phyloP scores from a whole-genome alignment of 2,113 vertebrate species.

The Mus spicilegus region DNA sequence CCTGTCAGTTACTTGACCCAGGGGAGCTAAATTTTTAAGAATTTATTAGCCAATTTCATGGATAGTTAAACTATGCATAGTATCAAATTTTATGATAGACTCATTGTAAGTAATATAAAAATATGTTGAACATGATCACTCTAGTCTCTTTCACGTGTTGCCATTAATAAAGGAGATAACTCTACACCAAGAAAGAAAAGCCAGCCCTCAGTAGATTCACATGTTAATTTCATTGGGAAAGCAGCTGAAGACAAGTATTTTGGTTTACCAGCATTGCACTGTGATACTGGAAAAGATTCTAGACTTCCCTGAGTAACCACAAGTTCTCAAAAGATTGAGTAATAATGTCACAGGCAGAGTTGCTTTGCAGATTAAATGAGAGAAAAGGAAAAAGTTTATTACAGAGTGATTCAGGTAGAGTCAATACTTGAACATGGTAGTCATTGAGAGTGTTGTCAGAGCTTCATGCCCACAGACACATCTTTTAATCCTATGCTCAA shows the following conservation, averaged over 20 bases:
- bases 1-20: neutral
- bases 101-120: constrained; percentile 22
- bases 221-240: neutral
- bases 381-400: neutral
- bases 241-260: neutral
- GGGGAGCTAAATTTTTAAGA: constrained; percentile 23
- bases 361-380: neutral
- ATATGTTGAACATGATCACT: neutral
- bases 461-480: neutral
- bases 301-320: neutral
- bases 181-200: neutral
- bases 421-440: neutral
- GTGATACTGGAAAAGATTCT: neutral
- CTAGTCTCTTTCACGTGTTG: neutral
- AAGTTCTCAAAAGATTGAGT: neutral
- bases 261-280: neutral
- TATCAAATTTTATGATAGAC: constrained; percentile 6
- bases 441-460: neutral
- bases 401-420: neutral
- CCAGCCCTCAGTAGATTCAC: neutral
- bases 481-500: neutral
- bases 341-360: neutral
- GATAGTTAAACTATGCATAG: constrained; percentile 43
- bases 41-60: constrained; percentile 44
- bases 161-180: constrained; percentile 15